Percentiles rank a stretch among this genome's conserved stretches.
Evolutionary conservation across 2,888 invertebrate species (phyloP).

Genomic region (Linnaemya tessellans): DNA sequence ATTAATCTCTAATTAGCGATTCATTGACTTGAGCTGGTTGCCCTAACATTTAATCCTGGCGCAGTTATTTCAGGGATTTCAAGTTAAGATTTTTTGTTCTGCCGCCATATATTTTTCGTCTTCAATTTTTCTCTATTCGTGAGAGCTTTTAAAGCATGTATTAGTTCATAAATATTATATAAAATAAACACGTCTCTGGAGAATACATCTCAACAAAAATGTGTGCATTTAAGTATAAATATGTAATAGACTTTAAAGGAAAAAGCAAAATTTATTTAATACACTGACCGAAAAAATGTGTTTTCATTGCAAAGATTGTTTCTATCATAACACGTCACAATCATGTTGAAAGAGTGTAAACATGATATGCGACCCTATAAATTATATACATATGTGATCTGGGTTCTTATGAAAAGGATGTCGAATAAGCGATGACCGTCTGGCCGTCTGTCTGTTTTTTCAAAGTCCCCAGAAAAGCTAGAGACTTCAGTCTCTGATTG

Average conservation of each 20-base stretch:
- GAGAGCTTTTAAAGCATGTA: slow-evolving; percentile 40
- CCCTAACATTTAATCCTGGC: slow-evolving; percentile 63
- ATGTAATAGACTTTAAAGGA: slow-evolving; percentile 41
- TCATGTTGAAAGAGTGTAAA: too few species aligned
- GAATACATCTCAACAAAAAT: slow-evolving; percentile 57
- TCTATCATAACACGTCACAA: too few species aligned
- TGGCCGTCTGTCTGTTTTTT: too few species aligned
- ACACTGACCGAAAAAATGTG: background rate
- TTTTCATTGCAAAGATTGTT: too few species aligned
- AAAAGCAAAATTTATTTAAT: slow-evolving; percentile 14
- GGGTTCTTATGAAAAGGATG: too few species aligned
- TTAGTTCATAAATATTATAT: slow-evolving; percentile 60
- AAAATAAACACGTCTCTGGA: slow-evolving; percentile 63
- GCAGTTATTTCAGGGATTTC: slow-evolving; percentile 53
- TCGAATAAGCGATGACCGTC: too few species aligned
- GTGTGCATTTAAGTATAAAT: slow-evolving; percentile 34
- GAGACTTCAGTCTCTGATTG: too few species aligned
- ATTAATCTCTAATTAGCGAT: slow-evolving; percentile 54
- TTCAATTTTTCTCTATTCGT: background rate
- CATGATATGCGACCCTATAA: too few species aligned
- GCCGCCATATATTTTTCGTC: slow-evolving; percentile 6
- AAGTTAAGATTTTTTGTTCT: slow-evolving; percentile 31
- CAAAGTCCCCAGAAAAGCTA: too few species aligned
- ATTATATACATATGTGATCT: too few species aligned
- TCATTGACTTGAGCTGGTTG: slow-evolving; percentile 61